Evolutionary conservation across 2,797 vertebrate genomes (phyloP).

Genomic region (Myotis findleyi): DNA sequence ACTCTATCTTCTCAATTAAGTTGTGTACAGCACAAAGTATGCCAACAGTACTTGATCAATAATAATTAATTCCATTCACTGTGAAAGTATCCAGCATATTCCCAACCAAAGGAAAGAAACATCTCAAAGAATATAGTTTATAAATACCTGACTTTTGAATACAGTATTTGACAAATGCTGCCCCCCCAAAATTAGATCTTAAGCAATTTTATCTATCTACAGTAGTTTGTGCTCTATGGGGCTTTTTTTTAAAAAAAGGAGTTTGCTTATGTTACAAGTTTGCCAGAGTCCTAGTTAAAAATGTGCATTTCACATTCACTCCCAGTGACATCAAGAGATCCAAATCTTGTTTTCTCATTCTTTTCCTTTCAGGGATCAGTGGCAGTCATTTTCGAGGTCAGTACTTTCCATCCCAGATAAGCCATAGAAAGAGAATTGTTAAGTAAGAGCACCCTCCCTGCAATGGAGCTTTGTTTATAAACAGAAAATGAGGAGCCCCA

Average conservation of each 20-base stretch:
- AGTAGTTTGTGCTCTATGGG: neutral
- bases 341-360: conserved; percentile 1
- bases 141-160: neutral
- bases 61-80: conserved; percentile 9
- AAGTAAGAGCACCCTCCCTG: neutral
- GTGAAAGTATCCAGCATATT: neutral
- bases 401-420: conserved; percentile 70
- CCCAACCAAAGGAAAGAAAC: neutral
- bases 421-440: conserved; percentile 45
- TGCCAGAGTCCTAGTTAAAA: conserved; percentile 59
- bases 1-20: neutral
- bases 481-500: conserved; percentile 39
- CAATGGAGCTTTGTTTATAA: conserved; percentile 19
- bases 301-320: conserved; percentile 43
- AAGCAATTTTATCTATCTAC: conserved; percentile 37
- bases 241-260: neutral
- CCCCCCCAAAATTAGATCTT: neutral
- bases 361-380: conserved; percentile 9
- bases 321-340: conserved; percentile 57
- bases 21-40: neutral
- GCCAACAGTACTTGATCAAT: neutral
- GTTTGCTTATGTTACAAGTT: conserved; percentile 50
- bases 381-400: conserved; percentile 49
- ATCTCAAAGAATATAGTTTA: conserved; percentile 35
- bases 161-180: neutral